Base-by-base conservation (phyloP, 2,888 invertebrate genomes). In the Ophion ellenae region DNA sequence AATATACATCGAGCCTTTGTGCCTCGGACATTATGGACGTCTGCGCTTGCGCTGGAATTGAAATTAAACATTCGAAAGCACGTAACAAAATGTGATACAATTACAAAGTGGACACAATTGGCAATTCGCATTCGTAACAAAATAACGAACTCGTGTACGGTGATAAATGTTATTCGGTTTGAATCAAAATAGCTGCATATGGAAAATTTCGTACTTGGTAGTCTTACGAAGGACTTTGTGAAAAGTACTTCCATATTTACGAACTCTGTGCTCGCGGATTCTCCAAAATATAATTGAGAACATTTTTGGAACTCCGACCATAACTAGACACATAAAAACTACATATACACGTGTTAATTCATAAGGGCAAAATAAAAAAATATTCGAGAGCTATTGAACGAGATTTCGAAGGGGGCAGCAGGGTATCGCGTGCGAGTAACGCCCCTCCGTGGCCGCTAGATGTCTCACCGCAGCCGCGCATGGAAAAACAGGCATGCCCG, bases 1-100 rank as follows among this genome's bases (percentile, higher is more conserved):
- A 81, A 74, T 64, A 63, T 71, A 79, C 71, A 81, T 47, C 28
- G n/a, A 17, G 45, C 53, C 17, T 28, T 14, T 77, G 3, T 57
- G 9, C 5, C 11, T 47, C 7, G 47, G 17, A 24, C 7, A 53
- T 53, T 71, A 64, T 5, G 57, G 70, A 57, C 32, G 40, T n/a
- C 10, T 17, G 28, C n/a, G 9, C 47, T 61, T 45, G 3, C 57
- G n/a, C 36, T 57, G 57, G 11, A 73, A 73, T 63, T 36, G n/a
- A 69, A 59, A 40, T 28, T 14, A 77, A 63, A 80, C 75, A 40
- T 20, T 83, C 28, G 40, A 24, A 45, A 75, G 64, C 57, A 40
- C 45, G 28, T 64, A 76, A 70, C 47, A 10, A 17, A 47, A 17
- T 2, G 5, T 17, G 32, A 32, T 45, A 76, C 77, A 36, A 67